A percentile compares a stretch with the other conserved stretches of the same genome.
Evolutionary conservation across 2,888 invertebrate genomes (phyloP).

Genomic region (Caenorhabditis imperialis): DNA sequence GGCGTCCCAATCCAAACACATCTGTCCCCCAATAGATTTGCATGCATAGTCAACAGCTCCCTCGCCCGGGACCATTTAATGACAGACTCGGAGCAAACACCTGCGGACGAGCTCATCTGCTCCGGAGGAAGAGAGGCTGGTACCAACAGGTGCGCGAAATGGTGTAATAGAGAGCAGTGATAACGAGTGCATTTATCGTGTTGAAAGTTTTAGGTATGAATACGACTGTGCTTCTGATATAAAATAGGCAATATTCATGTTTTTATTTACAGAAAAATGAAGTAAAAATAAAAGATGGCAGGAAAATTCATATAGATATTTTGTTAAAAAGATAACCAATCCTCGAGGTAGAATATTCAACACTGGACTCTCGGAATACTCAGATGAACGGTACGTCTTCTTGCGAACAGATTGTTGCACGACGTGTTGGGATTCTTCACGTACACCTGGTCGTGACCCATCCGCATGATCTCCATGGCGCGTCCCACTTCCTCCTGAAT

Average conservation of each 20-base stretch:
- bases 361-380: conserved; percentile 64
- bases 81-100: conserved; percentile 38
- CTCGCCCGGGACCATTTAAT: conserved; percentile 18
- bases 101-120: conserved; percentile 20
- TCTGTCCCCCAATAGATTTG: conserved; percentile 36
- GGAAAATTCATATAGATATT: too few relatives aligned
- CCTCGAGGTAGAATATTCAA: conserved; percentile 45
- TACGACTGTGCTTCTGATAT: too few relatives aligned
- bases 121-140: conserved; percentile 29
- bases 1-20: conserved; percentile 24
- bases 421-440: conserved; percentile 62
- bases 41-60: conserved; percentile 43
- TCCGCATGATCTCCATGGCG: conserved; percentile 75
- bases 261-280: conserved; percentile 18
- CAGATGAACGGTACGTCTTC: conserved; percentile 58
- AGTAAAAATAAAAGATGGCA: neutral
- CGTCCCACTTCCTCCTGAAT: conserved; percentile 77
- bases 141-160: conserved; percentile 31
- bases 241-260: conserved; percentile 9
- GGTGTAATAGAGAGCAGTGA: conserved; percentile 32
- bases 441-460: conserved; percentile 68
- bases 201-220: too few relatives aligned
- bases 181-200: too few relatives aligned
- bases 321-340: too few relatives aligned
- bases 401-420: conserved; percentile 61